Base-by-base conservation (phyloP, 2,113 vertebrate genomes). In the Ictalurus punctatus region DNA sequence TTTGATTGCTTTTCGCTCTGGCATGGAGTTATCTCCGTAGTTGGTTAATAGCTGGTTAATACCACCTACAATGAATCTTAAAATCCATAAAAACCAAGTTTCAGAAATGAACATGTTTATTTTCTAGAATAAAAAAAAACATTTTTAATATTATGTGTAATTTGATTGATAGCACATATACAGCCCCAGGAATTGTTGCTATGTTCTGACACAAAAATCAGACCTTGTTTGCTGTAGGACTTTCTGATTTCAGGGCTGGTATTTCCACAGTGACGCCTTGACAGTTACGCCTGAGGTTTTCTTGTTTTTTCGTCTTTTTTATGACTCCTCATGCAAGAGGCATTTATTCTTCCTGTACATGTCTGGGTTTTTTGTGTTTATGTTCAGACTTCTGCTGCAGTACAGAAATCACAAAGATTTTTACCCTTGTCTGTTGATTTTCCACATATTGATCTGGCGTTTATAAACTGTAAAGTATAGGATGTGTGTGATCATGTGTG, bases 161-260 rank as follows among this genome's bases (percentile, higher is more conserved):
- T 27, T 48, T 76, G 37, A 76, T 44, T 27, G 40, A n/a, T 25
- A 2, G 0, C 21, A 48, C 9, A 76, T 27, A 23, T 48, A 25
- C 6, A 78, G 23, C 19, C 9, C 23, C 40, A 48, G 74, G 40
- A 78, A 27, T 4, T 74, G 71, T 21, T 23, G 37, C 37, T 44
- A 73, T 73, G 71, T 73, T 73, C 71, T 21, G 71, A 48, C 21
- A 52, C 12, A 48, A 16, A 59, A n/a, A 8, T 16, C 56, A 27
- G 69, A 25, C 6, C 73, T 48, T 61, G 69, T 59, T 86, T 58
- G 80, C 40, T 54, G 14, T 74, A 13, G 30, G 48, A 13, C 25
- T 34, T 82, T 44, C 65, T 78, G 54, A 79, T 80, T 65, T 58
- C 78, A 82, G 76, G 16, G 52, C 78, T 74, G 76, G 54, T 71